These are phyloP conservation scores for Pangasius djambal DNA, from an alignment of 2,797 vertebrate genomes.

Conservation along the genomic window DNA sequence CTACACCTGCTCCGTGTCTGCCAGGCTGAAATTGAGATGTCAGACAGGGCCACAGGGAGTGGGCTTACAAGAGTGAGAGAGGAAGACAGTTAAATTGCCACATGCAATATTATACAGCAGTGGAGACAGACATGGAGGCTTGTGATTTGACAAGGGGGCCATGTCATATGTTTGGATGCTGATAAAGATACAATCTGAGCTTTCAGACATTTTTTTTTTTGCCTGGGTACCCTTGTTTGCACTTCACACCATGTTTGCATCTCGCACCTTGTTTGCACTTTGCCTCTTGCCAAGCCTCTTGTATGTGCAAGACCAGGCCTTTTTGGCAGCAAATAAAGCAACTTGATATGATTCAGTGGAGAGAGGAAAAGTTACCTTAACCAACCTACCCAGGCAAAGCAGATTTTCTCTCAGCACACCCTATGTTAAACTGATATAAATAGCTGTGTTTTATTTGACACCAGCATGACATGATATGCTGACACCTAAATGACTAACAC, in stretches of 20 bases:
- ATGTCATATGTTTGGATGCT: constrained; percentile 34
- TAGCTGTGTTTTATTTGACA: background rate
- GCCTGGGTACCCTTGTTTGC: constrained; percentile 23
- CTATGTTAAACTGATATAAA: background rate
- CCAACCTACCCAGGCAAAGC: background rate
- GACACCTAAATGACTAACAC: background rate
- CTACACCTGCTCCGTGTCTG: constrained; percentile 54
- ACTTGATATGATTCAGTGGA: background rate
- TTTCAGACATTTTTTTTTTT: constrained; percentile 20
- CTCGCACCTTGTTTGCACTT: background rate
- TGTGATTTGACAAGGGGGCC: constrained; percentile 41
- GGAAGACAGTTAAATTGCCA: constrained; percentile 45
- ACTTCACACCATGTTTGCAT: background rate
- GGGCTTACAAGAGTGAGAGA: constrained; percentile 34
- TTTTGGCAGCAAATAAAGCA: background rate
- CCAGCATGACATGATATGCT: background rate
- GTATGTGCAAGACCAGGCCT: background rate
- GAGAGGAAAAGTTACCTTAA: background rate
- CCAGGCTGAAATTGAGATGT: constrained; percentile 54
- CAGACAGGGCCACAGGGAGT: constrained; percentile 49
- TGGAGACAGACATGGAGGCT: constrained; percentile 39
- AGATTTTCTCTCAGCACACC: background rate
- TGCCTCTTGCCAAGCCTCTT: constrained; percentile 11
- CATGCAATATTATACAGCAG: constrained; percentile 43
- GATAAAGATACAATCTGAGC: constrained; percentile 33